These are phyloP conservation scores for Panagrolaimus sp. DNA, from an alignment of 1,140 invertebrate genomes.

Conservation along the genomic window DNA sequence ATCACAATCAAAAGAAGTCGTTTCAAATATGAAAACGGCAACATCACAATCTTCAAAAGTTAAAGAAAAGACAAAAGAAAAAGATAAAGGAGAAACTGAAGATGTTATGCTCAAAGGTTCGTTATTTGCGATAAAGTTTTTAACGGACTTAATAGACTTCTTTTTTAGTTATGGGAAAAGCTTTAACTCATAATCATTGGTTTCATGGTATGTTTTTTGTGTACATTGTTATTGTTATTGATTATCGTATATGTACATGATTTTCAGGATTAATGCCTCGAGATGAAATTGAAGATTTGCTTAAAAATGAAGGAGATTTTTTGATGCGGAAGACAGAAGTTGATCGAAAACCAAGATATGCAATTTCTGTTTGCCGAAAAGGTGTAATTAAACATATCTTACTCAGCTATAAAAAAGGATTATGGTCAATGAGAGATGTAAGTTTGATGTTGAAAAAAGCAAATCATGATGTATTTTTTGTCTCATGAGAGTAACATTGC, in stretches of 20 bases:
- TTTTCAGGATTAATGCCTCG: slow-evolving; percentile 40
- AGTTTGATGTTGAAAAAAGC: too few relatives aligned
- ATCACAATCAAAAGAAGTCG: too few relatives aligned
- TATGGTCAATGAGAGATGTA: slow-evolving; percentile 34
- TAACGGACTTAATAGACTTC: too few relatives aligned
- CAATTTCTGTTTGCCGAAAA: slow-evolving; percentile 33
- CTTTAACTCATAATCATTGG: slow-evolving; percentile 65
- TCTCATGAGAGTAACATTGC: background rate
- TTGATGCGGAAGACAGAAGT: slow-evolving; percentile 81
- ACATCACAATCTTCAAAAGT: too few relatives aligned
- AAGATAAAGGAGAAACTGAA: too few relatives aligned
- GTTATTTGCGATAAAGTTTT: too few relatives aligned
- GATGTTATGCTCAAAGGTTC: too few relatives aligned
- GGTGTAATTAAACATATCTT: slow-evolving; percentile 67
- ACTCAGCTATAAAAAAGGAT: slow-evolving; percentile 60
- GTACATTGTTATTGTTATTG: too few relatives aligned
- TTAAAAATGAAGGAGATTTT: slow-evolving; percentile 16
- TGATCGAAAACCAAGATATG: slow-evolving; percentile 76
- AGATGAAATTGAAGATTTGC: slow-evolving; percentile 34
- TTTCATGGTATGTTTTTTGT: slow-evolving; percentile 76
- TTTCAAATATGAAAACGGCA: too few relatives aligned
- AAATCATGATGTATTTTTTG: too few relatives aligned
- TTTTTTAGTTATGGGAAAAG: background rate
- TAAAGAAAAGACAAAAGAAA: too few relatives aligned
- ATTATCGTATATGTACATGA: slow-evolving; percentile 8